Evolutionary conservation across 2,888 invertebrate species (phyloP), one percentile per base, ranked within the genome.

Genomic region (Drosophila infuscata): DNA sequence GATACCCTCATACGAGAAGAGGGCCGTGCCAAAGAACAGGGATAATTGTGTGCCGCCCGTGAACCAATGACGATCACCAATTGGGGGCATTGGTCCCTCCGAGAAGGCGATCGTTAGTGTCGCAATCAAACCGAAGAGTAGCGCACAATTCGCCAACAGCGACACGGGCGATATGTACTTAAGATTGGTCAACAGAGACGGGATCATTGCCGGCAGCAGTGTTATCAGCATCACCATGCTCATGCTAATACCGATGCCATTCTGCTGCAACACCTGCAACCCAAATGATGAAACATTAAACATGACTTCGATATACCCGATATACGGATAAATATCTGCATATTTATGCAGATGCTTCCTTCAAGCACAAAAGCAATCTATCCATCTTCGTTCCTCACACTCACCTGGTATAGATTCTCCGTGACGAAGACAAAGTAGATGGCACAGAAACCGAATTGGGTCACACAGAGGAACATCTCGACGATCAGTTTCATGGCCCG

Each of bases 1-100:
- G 79, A 99, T 99, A 70, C 99, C 99, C 94, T 99, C 99, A 91
- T 99, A 99, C 0, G 99, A 97, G 93, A 97, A 99, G 54, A 99
- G 95, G 3, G 98, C 98, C 0, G 99, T 99, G 32, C 99, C 99
- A 91, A 99, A 98, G 93, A 97, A 99, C 3, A 99, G 94, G 0
- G 99, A 98, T 96, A 93, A 71, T 94, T 94, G 75, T 0, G 93
- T 64, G 93, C 95, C 95, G 3, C 94, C 93, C 0, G 95, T 96
- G 5, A 97, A 92, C 76, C 95, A 95, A 0, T 93, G 92, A 60
- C 96, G 94, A 25, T 95, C 94, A 0, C 93, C 86, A 0, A 96
- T 92, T 3, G 92, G 15, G 0, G 97, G 97, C 59, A 98, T 93
- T 3, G 87, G 75, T 78, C 96, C 96, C 77, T 96, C 96, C 77